Conservation (phyloP, 2,113 vertebrate genomes). For the Excalfactoria chinensis region DNA sequence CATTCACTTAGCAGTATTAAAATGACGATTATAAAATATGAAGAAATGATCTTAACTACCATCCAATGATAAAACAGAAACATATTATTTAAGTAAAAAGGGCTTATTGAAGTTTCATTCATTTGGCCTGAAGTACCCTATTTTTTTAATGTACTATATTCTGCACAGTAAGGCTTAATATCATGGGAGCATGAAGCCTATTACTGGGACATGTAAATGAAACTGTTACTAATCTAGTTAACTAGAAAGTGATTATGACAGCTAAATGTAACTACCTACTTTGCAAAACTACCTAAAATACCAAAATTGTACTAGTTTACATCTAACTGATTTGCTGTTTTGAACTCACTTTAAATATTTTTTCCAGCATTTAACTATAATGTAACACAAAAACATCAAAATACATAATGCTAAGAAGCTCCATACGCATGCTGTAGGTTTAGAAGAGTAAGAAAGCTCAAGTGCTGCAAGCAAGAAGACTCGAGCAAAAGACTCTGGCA, state of each 20-base stretch:
- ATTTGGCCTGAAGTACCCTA: background rate
- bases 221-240: background rate
- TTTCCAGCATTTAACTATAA: background rate
- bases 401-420: slow-evolving; percentile 6
- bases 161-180: background rate
- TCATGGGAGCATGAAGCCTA: background rate
- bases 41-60: background rate
- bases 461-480: slow-evolving; percentile 19
- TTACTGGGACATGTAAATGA: background rate
- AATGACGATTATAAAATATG: background rate
- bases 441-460: slow-evolving; percentile 9
- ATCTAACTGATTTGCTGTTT: background rate
- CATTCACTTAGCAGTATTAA: background rate
- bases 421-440: background rate
- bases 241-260: background rate
- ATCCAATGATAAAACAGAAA: background rate
- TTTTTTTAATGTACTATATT: background rate
- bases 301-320: background rate
- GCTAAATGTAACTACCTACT: background rate
- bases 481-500: slow-evolving; percentile 24
- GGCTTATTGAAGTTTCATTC: background rate
- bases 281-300: background rate
- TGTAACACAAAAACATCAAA: background rate
- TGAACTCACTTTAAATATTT: background rate
- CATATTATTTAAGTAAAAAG: background rate